A percentile compares a stretch with the other conserved stretches of the same genome.
Conservation (phyloP, 1,140 invertebrate species). For the Drosophila pallidifrons region DNA sequence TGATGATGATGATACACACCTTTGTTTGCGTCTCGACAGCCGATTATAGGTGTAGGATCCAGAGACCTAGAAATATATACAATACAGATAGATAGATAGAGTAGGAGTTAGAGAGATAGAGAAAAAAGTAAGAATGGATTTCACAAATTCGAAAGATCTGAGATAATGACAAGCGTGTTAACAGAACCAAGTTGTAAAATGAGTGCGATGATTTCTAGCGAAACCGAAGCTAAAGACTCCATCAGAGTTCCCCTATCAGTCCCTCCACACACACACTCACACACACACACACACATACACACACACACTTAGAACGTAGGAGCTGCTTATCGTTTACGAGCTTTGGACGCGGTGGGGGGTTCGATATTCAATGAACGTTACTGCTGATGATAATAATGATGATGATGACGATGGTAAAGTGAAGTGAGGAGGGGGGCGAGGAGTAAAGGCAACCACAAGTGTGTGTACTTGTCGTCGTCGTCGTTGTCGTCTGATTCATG, state of each 20-base stretch:
- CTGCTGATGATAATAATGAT: conserved; percentile 53
- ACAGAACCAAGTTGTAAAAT: conserved; percentile 64
- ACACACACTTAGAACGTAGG: conserved; percentile 1
- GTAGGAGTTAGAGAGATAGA: not conserved
- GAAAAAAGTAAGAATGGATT: conserved; percentile 15
- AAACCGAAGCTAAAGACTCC: conserved; percentile 47
- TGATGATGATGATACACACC: conserved; percentile 11
- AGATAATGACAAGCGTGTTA: conserved; percentile 75
- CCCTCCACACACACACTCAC: conserved; percentile 9
- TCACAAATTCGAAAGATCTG: conserved; percentile 61
- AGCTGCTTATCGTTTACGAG: conserved; percentile 72
- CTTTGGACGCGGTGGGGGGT: conserved; percentile 43
- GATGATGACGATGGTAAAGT: conserved; percentile 32
- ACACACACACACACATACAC: conserved; percentile 23
- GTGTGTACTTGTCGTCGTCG: conserved; percentile 33
- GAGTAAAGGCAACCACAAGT: not conserved
- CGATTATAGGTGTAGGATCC: conserved; percentile 2
- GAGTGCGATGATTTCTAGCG: conserved; percentile 66
- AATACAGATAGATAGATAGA: not conserved
- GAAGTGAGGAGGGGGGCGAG: not conserved
- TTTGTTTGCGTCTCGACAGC: conserved; percentile 15
- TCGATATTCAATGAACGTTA: conserved; percentile 71
- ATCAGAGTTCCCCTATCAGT: conserved; percentile 52
- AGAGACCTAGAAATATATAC: conserved; percentile 1
- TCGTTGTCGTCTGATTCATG: conserved; percentile 55